Evolutionary conservation across 92 coral and sea anemone species (phyloP).

Genomic region (Meandrina meandrites): DNA sequence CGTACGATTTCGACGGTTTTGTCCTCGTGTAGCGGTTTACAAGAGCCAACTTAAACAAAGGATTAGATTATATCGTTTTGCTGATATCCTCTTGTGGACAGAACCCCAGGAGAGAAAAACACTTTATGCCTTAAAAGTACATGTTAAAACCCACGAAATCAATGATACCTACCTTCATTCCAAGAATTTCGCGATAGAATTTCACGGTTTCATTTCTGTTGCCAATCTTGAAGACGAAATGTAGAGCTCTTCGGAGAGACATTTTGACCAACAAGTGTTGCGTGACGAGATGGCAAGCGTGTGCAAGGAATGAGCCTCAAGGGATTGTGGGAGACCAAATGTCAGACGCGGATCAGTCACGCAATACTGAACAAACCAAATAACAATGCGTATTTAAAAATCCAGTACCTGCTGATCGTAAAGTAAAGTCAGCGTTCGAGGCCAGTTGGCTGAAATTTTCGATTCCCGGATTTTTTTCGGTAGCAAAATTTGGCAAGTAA

Average conservation of each 20-base stretch:
- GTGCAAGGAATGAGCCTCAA: no score
- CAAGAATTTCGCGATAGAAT: conserved; percentile 91
- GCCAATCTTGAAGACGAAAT: conserved; percentile 93
- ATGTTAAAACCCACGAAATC: no score
- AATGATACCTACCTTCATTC: conserved; percentile 81
- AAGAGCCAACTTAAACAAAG: no score
- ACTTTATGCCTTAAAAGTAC: not conserved
- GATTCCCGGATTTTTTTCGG: no score
- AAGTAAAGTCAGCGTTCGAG: no score
- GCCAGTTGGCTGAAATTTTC: no score
- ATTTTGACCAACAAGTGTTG: not conserved
- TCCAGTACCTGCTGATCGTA: no score
- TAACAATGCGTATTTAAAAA: no score
- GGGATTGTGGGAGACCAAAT: conserved; percentile 3
- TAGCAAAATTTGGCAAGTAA: no score
- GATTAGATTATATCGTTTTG: no score
- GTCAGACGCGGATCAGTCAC: not conserved
- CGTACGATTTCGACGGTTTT: no score
- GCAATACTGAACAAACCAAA: not conserved
- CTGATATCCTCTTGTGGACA: not conserved
- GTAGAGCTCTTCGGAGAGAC: conserved; percentile 71
- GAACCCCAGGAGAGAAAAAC: not conserved
- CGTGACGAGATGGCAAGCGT: not conserved
- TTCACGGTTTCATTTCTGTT: conserved; percentile 84
- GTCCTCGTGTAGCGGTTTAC: not conserved